Base-by-base conservation (phyloP, 2,888 invertebrate species). In the Cephus nigrinus region DNA sequence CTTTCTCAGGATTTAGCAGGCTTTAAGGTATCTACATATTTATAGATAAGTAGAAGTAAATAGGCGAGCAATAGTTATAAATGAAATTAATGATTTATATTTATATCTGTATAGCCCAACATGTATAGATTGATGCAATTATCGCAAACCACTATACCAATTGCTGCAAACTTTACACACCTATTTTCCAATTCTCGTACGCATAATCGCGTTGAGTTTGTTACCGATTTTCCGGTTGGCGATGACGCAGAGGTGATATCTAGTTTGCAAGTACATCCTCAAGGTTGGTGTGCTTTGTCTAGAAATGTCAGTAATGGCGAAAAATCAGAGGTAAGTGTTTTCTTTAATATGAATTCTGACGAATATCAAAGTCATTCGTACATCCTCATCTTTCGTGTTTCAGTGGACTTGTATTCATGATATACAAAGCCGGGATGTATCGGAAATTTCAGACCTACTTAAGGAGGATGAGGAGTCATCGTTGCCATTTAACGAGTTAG, bases 401-500 rank as follows among this genome's bases (percentile, higher is more conserved):
- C 91, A 97, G 96, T 98, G 97, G 97, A 97, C 97, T 11, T 97
- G 97, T 89, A 95, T 98, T 76, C 98, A 98, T 92, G 98, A 98
- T 90, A 97, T 98, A 82, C 97, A 98, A 92, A 95, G 95, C 72
- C 91, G 91, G 77, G 93, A 93, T 9, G 87, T 89, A 12, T 88
- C 91, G 23, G 93, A 93, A 31, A 92, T 92, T 36, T 88, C 90
- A 69, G 91, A 92, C 0, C 87, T 87, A 4, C 69, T 84, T 12
- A 88, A 87, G 76, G 86, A 86, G 32, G 82, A 78, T 5, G 88
- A 85, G 23, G 85, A 86, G 11, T 68, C 84, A 15, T n/a, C 84
- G 15, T 55, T 40, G 0, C 84, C 82, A 15, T 83, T 84, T 31
- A 85, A 84, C 30, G 87, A 88, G n/a, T 80, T 88, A 12, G 75